Evolutionary conservation across 2,888 invertebrate species (phyloP).

Genomic region (Hydraecia micacea): DNA sequence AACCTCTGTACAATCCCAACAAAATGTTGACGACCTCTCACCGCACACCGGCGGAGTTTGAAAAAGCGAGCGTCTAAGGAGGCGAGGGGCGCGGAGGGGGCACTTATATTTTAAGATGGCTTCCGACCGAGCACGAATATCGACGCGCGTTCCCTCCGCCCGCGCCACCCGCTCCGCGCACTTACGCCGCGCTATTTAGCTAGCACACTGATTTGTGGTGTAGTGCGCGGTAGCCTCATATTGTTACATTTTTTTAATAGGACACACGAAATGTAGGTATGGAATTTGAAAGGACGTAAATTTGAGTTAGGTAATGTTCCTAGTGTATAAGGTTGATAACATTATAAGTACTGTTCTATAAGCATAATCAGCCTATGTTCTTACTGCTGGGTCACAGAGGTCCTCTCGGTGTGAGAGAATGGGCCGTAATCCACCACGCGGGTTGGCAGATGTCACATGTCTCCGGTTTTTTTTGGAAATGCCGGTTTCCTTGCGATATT

Average conservation of each 20-base stretch:
- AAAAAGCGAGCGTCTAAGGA: constrained; percentile 89
- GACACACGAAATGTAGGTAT: neutral
- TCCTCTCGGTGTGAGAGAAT: neutral
- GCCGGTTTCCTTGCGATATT: neutral
- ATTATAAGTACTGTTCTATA: neutral
- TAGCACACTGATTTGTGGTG: constrained; percentile 73
- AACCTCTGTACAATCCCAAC: constrained; percentile 36
- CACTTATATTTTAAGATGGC: constrained; percentile 90
- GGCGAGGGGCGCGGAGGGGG: constrained; percentile 74
- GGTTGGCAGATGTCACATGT: neutral
- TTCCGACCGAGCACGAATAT: constrained; percentile 88
- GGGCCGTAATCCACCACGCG: neutral
- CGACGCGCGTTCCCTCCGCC: constrained; percentile 81
- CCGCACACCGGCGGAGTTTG: constrained; percentile 80
- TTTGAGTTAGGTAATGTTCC: neutral
- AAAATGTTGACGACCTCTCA: constrained; percentile 78
- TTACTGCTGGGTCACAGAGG: neutral
- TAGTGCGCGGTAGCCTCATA: constrained; percentile 58
- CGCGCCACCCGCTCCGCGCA: constrained; percentile 70
- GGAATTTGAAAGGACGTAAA: neutral
- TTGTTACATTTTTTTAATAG: constrained; percentile 43
- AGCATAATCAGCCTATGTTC: neutral
- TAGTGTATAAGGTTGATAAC: neutral
- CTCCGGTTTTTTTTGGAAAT: neutral
- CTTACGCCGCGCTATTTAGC: constrained; percentile 78